Evolutionary conservation across 2,797 vertebrate genomes (phyloP).

Genomic region (Falco biarmicus): DNA sequence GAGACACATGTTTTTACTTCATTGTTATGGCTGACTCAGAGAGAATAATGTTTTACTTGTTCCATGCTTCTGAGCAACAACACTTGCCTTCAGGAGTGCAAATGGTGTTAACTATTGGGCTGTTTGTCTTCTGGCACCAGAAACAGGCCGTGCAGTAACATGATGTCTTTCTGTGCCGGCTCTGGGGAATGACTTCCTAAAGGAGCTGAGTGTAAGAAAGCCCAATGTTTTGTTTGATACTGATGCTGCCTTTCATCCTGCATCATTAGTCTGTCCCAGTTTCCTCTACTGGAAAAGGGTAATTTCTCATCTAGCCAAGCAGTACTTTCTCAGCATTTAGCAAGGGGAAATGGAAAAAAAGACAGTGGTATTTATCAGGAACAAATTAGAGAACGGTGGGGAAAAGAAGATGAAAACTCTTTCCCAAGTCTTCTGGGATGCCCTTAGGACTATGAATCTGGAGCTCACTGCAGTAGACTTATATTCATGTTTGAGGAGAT

Average conservation of each 20-base stretch:
- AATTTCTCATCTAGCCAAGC: background rate
- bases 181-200: background rate
- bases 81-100: background rate
- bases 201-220: background rate
- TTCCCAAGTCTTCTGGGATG: background rate
- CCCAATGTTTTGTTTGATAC: background rate
- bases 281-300: background rate
- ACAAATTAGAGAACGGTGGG: background rate
- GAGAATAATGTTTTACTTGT: background rate
- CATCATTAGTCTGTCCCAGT: background rate
- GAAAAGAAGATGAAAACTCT: background rate
- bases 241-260: constrained; percentile 7
- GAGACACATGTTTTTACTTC: background rate
- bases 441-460: background rate
- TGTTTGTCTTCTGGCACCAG: constrained; percentile 13
- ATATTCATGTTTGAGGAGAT: background rate
- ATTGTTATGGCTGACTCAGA: background rate
- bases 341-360: background rate
- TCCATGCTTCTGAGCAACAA: background rate
- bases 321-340: background rate
- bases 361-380: background rate
- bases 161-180: background rate
- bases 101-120: background rate
- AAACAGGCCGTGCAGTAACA: background rate
- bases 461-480: background rate